Evolutionary conservation across 1,140 invertebrate species (phyloP).

Genomic region (Amyelois transitella): DNA sequence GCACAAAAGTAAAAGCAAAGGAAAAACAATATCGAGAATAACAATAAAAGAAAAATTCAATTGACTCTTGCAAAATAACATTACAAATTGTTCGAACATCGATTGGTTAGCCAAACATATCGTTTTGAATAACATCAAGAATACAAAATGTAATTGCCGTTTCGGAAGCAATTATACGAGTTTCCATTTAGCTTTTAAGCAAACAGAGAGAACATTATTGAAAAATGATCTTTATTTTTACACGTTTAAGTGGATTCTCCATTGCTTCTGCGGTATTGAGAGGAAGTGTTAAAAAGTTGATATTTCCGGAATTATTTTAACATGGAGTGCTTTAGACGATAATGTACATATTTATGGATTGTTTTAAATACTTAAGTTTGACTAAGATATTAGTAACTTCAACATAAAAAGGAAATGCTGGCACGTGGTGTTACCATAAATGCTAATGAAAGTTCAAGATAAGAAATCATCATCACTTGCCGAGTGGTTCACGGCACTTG

Average conservation of each 20-base stretch:
- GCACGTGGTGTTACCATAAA: too few species aligned
- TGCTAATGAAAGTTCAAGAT: too few species aligned
- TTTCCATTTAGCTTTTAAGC: constrained; percentile 12
- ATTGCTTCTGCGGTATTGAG: not conserved
- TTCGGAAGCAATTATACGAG: constrained; percentile 17
- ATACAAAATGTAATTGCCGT: constrained; percentile 15
- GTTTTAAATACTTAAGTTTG: too few species aligned
- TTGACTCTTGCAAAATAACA: not conserved
- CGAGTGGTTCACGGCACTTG: too few species aligned
- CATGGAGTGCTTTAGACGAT: not conserved
- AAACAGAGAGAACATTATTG: constrained; percentile 5
- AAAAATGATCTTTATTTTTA: not conserved
- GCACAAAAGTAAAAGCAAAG: too few species aligned
- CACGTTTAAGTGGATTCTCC: not conserved
- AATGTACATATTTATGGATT: not conserved
- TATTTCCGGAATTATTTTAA: too few species aligned
- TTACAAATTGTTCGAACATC: not conserved
- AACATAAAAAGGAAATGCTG: too few species aligned
- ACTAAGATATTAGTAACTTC: too few species aligned
- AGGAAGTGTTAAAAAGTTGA: constrained; percentile 7
- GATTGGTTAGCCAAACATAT: not conserved
- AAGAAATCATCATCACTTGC: too few species aligned
- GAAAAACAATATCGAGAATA: too few species aligned
- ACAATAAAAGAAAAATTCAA: too few species aligned
- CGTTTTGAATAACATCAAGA: not conserved